Conservation (phyloP, 2,797 vertebrate genomes). For the Sebastes paucispinis region DNA sequence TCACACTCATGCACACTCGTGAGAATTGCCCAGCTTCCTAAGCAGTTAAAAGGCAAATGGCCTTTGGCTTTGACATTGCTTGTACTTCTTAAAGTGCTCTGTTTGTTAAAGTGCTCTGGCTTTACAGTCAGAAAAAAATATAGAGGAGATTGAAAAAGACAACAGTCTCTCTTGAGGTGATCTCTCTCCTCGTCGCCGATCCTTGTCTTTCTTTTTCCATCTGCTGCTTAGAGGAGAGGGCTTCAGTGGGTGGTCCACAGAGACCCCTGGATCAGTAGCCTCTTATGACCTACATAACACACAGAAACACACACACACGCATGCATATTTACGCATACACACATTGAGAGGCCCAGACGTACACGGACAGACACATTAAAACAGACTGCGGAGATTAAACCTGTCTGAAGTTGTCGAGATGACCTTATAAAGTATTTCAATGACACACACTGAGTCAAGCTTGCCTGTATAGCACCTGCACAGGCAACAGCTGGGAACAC, state of each 20-base stretch:
- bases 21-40: slow-evolving; percentile 39
- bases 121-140: slow-evolving; percentile 58
- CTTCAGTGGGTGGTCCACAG: slow-evolving; percentile 75
- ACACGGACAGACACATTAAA: slow-evolving; percentile 14
- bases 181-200: slow-evolving; percentile 26
- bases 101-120: slow-evolving; percentile 55
- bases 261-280: slow-evolving; percentile 49
- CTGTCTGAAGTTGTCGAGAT: slow-evolving; percentile 21
- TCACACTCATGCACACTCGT: slow-evolving; percentile 3
- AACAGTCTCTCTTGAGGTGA: slow-evolving; percentile 25
- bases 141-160: slow-evolving; percentile 29
- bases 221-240: slow-evolving; percentile 52
- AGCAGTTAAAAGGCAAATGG: slow-evolving; percentile 47
- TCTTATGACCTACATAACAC: slow-evolving; percentile 27
- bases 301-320: neutral
- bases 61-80: slow-evolving; percentile 40
- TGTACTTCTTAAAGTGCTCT: slow-evolving; percentile 33
- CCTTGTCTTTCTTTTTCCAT: slow-evolving; percentile 64
- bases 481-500: slow-evolving; percentile 74
- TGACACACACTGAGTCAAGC: slow-evolving; percentile 38
- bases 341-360: neutral
- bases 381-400: slow-evolving; percentile 7
- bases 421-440: slow-evolving; percentile 38
- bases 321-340: neutral
- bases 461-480: slow-evolving; percentile 57